Base-by-base conservation (phyloP, 92 coral and sea anemone species). In the Actinernus sp. region DNA sequence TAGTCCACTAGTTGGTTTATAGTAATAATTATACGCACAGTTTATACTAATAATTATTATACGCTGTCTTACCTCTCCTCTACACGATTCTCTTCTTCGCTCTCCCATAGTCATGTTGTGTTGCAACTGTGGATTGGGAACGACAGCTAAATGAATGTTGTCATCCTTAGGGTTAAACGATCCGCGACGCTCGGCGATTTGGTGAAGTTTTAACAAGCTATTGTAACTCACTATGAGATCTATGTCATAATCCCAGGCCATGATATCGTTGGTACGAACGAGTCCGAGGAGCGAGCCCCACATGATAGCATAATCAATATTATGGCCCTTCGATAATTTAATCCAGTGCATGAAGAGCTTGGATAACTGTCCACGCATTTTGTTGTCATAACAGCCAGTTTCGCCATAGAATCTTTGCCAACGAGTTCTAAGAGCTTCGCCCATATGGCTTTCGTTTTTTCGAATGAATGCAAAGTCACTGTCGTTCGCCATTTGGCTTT, bases 241-340 rank as follows among this genome's bases (percentile, higher is more conserved):
- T 36, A 36, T 36, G 41, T 36, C 41, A 36, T 36, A 36, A 14
- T 36, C 41, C 41, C 41, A 36, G 41, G 41, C 41, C 41, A 36
- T 36, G 7, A 36, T 36, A 36, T 36, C 41, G 41, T 36, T 36
- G 8, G 41, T 36, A 7, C 41, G 41, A 7, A 36, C 7, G 7
- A 36, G 14, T 7, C 41, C 41, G 7, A 36, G 41, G 41, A 36
- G 41, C 14, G 41, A 36, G 14, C 41, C 41, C 41, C 41, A 36
- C 41, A 36, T 36, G 7, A 36, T 36, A 14, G 41, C 41, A 14
- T 36, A 36, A 7, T 7, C 7, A 14, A 36, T 36, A 36, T 36
- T 36, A 14, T 36, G 7, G 41, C 14, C 14, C 14, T 36, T 36
- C 14, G 41, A 7, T 7, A 36, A 36, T 36, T 36, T 36, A 14